Base-by-base conservation (phyloP, 1,140 invertebrate genomes). In the Drosophila punjabiensis region DNA sequence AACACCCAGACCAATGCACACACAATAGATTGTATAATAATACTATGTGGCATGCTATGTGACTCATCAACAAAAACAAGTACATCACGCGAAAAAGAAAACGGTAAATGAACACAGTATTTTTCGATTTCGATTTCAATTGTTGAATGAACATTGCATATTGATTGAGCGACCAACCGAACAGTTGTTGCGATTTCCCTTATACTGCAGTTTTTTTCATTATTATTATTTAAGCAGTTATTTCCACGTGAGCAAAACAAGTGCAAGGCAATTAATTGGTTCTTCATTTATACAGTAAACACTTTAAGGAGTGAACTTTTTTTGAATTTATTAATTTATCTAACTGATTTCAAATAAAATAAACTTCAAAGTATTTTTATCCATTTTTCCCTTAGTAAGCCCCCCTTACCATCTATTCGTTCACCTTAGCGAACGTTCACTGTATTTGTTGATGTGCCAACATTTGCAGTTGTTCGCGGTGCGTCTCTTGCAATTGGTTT, bases 1-100 rank as follows among this genome's bases (percentile, higher is more conserved):
- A 74, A 74, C 53, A 43, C 55, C 18, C 52, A 39, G 55, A 39
- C 55, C 35, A 39, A 28, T 47, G 64, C 64, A 67, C 37, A 50
- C 53, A 43, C 55, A 53, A 74, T 74, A 74, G 75, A 79, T 79
- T 79, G 76, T 79, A 79, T 79, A 79, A 78, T 78, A 78, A 75
- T 70, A 52, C 50, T 47, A 47, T 69, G 43, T 41, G 59, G 67
- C 41, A 37, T 48, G 55, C 56, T 39, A 43, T 58, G 76, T 79
- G 75, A 79, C 65, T 79, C 76, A 79, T 79, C 76, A 45, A 32
- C 41, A 39, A 67, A 28, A 58, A 39, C 20, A 39, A 68, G 33
- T 60, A 60, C 58, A 45, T 37, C 24, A n/a, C n/a, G 43, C 60
- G 65, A 68, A 71, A 75, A 76, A 55, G 55, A 48, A 61, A 53